Evolutionary conservation across 2,797 vertebrate species (phyloP), one percentile per base, ranked within the genome.

Genomic region (Rhadinocentrus ornatus): DNA sequence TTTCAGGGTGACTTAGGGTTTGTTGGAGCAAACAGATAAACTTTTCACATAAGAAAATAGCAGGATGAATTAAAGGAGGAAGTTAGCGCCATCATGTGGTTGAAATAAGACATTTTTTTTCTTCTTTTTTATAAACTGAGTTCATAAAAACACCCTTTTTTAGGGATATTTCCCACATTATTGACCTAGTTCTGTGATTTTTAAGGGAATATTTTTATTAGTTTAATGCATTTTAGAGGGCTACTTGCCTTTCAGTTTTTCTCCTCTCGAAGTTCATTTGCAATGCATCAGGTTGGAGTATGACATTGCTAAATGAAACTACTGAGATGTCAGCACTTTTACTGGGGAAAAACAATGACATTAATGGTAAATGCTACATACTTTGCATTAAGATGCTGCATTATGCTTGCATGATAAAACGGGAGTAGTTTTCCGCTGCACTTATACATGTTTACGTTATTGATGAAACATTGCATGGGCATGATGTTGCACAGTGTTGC

Each of bases 21-120:
- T 72, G 70, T 66, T 73, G 32, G 35, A 56, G 54, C 71, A 80
- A 26, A 70, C 27, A 63, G 68, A 67, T 78, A 0, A 61, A 66
- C 37, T 71, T 73, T 67, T 66, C 52, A 53, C 54, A 66, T 15
- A 20, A 63, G 57, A 46, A 24, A 35, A 13, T 7, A 3, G 3
- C 3, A n/a, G 4, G 26, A 54, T 52, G 52, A 4, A 8, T 11
- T 13, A 0, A 46, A 73, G 18, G 57, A 60, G n/a, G 39, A 15
- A 1, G 15, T 53, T 71, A 75, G 68, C 69, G 34, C 93, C 91
- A 80, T 67, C 94, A 81, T 73, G 84, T 93, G 94, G 89, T 68
- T 2, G 35, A 75, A 24, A 60, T 9, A 16, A 27, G 20, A 77
- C n/a, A n/a, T n/a, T n/a, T n/a, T n/a, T n/a, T n/a, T n/a, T n/a